Conservation (phyloP, 2,797 vertebrate genomes). For the Thunnus albacares region DNA sequence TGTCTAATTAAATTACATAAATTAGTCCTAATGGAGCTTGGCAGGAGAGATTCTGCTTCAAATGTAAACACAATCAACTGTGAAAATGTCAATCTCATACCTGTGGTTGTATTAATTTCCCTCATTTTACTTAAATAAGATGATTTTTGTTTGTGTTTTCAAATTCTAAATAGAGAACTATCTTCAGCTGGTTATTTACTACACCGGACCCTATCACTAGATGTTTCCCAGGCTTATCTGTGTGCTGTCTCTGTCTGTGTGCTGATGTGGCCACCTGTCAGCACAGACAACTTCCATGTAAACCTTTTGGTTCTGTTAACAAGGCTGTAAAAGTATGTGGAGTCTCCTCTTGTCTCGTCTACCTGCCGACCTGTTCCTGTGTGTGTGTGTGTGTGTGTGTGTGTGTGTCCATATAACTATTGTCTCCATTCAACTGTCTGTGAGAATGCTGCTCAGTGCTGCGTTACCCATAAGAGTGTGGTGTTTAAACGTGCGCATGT, state of each 20-base stretch:
- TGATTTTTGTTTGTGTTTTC: slow-evolving; percentile 33
- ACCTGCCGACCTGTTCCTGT: slow-evolving; percentile 55
- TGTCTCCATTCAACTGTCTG: slow-evolving; percentile 45
- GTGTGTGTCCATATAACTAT: slow-evolving; percentile 5
- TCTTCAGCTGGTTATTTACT: slow-evolving; percentile 16
- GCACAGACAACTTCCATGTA: slow-evolving; percentile 45
- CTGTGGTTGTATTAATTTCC: slow-evolving; percentile 67
- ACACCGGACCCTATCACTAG: background rate
- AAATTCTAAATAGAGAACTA: slow-evolving; percentile 36
- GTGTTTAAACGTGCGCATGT: slow-evolving; percentile 26
- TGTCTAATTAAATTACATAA: slow-evolving; percentile 75
- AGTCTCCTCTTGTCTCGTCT: slow-evolving; percentile 77
- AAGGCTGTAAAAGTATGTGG: slow-evolving; percentile 81
- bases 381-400: slow-evolving; percentile 21
- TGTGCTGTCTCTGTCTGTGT: slow-evolving; percentile 10
- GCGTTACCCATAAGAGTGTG: slow-evolving; percentile 14
- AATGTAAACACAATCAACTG: slow-evolving; percentile 75
- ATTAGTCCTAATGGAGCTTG: slow-evolving; percentile 68
- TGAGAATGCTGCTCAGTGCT: slow-evolving; percentile 16
- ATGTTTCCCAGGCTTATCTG: background rate
- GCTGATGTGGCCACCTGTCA: slow-evolving; percentile 55
- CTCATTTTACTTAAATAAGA: slow-evolving; percentile 55
- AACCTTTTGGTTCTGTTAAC: slow-evolving; percentile 81
- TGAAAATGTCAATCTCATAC: slow-evolving; percentile 75
- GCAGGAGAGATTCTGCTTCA: slow-evolving; percentile 61